phyloP scores from a whole-genome alignment of 2,888 invertebrate species.

The Scaptomyza polygonia region DNA sequence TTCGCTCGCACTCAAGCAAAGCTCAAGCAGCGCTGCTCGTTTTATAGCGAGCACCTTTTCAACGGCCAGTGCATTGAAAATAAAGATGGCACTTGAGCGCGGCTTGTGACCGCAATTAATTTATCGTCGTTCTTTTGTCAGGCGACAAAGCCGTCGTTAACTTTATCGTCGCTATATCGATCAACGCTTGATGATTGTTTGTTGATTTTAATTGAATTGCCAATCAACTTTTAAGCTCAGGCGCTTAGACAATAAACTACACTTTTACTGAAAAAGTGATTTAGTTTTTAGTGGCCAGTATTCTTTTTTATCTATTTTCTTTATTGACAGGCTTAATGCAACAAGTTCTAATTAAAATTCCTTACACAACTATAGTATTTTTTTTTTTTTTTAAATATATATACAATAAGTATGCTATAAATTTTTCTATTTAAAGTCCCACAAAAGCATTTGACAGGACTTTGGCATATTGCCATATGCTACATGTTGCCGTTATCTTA shows the following conservation, averaged over 20 bases:
- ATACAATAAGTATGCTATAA: no score
- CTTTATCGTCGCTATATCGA: conserved; percentile 25
- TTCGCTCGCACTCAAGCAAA: conserved; percentile 29
- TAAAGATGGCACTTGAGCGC: conserved; percentile 50
- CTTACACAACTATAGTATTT: background rate
- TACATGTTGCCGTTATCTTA: background rate
- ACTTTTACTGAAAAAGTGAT: background rate
- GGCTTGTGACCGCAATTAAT: conserved; percentile 38
- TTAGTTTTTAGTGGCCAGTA: no score
- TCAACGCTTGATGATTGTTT: conserved; percentile 13
- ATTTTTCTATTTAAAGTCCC: background rate
- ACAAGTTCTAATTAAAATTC: conserved; percentile 17
- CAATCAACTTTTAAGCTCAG: background rate
- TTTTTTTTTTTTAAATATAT: background rate
- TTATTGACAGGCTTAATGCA: conserved; percentile 1
- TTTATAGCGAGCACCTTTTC: conserved; percentile 60
- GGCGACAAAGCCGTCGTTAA: conserved; percentile 46
- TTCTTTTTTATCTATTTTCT: background rate
- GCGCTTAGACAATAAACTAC: background rate
- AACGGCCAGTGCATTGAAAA: conserved; percentile 52
- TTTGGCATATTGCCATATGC: background rate
- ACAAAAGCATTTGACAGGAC: background rate
- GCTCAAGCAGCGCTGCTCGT: conserved; percentile 44
- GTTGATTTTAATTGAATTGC: background rate
- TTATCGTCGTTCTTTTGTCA: conserved; percentile 25